Percentiles rank a stretch among this genome's conserved stretches.
phyloP scores from a whole-genome alignment of 2,888 invertebrate genomes.

The Ophion ventricosus region DNA sequence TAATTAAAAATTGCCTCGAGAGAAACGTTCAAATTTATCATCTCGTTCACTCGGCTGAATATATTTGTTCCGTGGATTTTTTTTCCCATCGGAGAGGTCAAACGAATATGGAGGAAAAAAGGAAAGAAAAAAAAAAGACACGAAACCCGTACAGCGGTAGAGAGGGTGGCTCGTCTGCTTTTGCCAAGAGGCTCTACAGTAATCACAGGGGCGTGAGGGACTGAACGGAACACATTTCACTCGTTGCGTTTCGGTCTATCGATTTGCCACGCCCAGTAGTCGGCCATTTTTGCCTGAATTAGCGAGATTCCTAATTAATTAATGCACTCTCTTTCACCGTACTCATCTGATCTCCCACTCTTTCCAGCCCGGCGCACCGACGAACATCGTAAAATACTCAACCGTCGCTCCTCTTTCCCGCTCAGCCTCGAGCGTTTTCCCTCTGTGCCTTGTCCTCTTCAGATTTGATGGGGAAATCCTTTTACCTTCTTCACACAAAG shows the following conservation, averaged over 20 bases:
- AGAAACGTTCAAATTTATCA: constrained; percentile 17
- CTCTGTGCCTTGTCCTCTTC: constrained; percentile 28
- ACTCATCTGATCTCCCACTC: constrained; percentile 26
- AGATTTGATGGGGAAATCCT: constrained; percentile 56
- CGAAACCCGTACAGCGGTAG: neutral
- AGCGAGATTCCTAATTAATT: constrained; percentile 78
- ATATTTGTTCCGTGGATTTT: constrained; percentile 18
- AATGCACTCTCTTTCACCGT: constrained; percentile 71
- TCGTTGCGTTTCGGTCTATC: constrained; percentile 67
- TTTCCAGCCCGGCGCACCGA: constrained; percentile 61
- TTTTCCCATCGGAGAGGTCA: constrained; percentile 17
- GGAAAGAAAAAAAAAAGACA: constrained; percentile 17
- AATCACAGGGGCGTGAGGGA: constrained; percentile 59
- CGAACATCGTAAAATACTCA: constrained; percentile 56
- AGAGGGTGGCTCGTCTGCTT: constrained; percentile 44
- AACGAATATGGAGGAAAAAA: constrained; percentile 16
- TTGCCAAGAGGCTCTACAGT: constrained; percentile 32
- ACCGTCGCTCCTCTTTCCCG: constrained; percentile 30
- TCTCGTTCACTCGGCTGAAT: constrained; percentile 10
- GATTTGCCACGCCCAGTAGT: constrained; percentile 76
- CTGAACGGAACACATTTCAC: constrained; percentile 55
- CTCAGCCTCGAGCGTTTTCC: constrained; percentile 28
- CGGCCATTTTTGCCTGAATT: constrained; percentile 79
- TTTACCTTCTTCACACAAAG: constrained; percentile 59
- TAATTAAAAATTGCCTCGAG: constrained; percentile 20